phyloP scores from a whole-genome alignment of 1,140 invertebrate genomes.

The Panagrolaimus sp. region DNA sequence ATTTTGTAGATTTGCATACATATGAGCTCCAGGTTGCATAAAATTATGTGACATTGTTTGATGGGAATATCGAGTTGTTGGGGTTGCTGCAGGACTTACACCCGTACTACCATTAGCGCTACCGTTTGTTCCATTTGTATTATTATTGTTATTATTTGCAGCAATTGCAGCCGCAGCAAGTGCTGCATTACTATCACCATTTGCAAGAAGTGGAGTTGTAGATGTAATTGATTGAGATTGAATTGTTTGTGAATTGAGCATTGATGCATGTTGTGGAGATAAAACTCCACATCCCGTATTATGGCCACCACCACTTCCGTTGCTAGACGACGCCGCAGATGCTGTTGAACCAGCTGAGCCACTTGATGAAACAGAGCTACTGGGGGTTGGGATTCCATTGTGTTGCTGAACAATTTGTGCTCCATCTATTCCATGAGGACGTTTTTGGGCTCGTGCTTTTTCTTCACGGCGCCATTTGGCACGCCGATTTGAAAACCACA shows the following conservation, averaged over 20 bases:
- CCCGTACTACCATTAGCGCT: constrained; percentile 14
- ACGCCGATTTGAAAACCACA: constrained; percentile 92
- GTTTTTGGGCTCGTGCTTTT: constrained; percentile 66
- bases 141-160: constrained; percentile 17
- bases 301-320: constrained; percentile 12
- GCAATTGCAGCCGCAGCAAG: constrained; percentile 18
- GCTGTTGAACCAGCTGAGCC: constrained; percentile 8
- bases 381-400: constrained; percentile 21
- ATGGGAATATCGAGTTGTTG: constrained; percentile 24
- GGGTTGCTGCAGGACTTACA: constrained; percentile 22
- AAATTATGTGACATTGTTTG: constrained; percentile 31
- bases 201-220: constrained; percentile 19
- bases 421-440: constrained; percentile 26
- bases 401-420: constrained; percentile 13
- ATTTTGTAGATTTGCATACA: constrained; percentile 35
- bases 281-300: constrained; percentile 17
- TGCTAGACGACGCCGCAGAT: constrained; percentile 19
- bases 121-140: constrained; percentile 16
- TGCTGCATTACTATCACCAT: background rate
- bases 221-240: constrained; percentile 17
- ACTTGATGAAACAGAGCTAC: constrained; percentile 25
- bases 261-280: constrained; percentile 19
- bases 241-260: constrained; percentile 27
- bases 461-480: constrained; percentile 97
- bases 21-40: constrained; percentile 35